A percentile compares a stretch with the other conserved stretches of the same genome.
Evolutionary conservation across 2,113 vertebrate species (phyloP).

Genomic region (Opisthocomus hoazin): DNA sequence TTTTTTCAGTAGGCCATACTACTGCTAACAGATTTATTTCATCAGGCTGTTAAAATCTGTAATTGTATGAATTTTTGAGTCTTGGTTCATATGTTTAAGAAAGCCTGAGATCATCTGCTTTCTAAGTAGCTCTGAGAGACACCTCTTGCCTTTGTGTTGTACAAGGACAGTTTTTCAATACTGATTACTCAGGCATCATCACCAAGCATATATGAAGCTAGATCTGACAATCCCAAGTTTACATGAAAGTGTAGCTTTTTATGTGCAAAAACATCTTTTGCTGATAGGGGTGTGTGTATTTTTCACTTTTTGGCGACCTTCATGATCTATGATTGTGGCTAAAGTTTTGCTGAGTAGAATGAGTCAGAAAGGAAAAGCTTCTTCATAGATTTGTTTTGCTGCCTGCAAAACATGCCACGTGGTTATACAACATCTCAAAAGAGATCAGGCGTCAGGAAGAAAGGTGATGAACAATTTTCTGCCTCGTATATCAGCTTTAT

Average conservation of each 20-base stretch:
- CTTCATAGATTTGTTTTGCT: conserved; percentile 40
- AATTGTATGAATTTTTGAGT: not conserved
- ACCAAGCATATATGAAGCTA: not conserved
- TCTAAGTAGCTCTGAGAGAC: not conserved
- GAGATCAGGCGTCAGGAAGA: not conserved
- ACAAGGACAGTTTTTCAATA: not conserved
- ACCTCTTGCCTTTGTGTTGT: not conserved
- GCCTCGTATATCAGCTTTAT: not conserved
- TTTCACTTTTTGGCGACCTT: not conserved
- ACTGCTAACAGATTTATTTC: not conserved
- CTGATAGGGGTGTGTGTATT: not conserved
- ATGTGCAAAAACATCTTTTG: not conserved
- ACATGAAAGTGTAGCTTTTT: not conserved
- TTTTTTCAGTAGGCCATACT: not conserved
- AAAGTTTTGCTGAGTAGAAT: not conserved
- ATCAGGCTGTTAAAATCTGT: not conserved
- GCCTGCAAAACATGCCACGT: not conserved
- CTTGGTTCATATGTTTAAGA: not conserved
- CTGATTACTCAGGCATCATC: not conserved
- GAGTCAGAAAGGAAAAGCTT: conserved; percentile 9
- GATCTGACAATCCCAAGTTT: not conserved
- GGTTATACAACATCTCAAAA: not conserved
- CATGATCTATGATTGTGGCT: not conserved
- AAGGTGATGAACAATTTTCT: conserved; percentile 6
- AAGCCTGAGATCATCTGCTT: not conserved